Evolutionary conservation across 1,140 invertebrate species (phyloP).

Genomic region (Oreohelix idahoensis): DNA sequence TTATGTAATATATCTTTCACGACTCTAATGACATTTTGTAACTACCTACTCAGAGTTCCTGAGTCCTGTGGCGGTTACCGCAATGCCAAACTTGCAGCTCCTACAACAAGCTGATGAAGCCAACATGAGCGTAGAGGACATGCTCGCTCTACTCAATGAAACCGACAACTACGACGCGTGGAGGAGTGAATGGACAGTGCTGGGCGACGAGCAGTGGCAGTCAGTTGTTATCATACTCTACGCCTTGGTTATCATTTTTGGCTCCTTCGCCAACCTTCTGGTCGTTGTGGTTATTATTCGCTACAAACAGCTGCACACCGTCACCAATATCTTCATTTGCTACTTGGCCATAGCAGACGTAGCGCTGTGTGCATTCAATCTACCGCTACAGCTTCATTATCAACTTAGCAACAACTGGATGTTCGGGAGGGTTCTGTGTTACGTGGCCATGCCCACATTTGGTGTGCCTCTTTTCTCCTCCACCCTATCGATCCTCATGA

Average conservation of each 20-base stretch:
- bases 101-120: no score
- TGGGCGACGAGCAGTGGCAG: slow-evolving; percentile 56
- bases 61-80: no score
- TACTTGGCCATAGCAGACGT: slow-evolving; percentile 97
- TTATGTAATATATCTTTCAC: no score
- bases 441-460: slow-evolving; percentile 67
- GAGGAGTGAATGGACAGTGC: slow-evolving; percentile 51
- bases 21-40: no score
- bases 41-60: no score
- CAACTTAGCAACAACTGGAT: slow-evolving; percentile 88
- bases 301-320: slow-evolving; percentile 94
- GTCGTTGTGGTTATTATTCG: slow-evolving; percentile 88
- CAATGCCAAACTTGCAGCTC: no score
- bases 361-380: slow-evolving; percentile 89
- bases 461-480: slow-evolving; percentile 81
- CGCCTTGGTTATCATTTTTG: slow-evolving; percentile 67
- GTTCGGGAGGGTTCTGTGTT: slow-evolving; percentile 76
- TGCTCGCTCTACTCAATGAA: slow-evolving; percentile 33
- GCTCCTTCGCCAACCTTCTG: slow-evolving; percentile 84
- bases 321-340: slow-evolving; percentile 97
- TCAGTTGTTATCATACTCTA: slow-evolving; percentile 67
- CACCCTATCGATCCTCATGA: slow-evolving; percentile 81
- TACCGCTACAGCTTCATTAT: slow-evolving; percentile 83
- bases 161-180: slow-evolving; percentile 41
- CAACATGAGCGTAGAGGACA: slow-evolving; percentile 41